These are phyloP conservation scores for Leuctra nigra DNA, from an alignment of 2,888 invertebrate genomes.

Conservation along the genomic window DNA sequence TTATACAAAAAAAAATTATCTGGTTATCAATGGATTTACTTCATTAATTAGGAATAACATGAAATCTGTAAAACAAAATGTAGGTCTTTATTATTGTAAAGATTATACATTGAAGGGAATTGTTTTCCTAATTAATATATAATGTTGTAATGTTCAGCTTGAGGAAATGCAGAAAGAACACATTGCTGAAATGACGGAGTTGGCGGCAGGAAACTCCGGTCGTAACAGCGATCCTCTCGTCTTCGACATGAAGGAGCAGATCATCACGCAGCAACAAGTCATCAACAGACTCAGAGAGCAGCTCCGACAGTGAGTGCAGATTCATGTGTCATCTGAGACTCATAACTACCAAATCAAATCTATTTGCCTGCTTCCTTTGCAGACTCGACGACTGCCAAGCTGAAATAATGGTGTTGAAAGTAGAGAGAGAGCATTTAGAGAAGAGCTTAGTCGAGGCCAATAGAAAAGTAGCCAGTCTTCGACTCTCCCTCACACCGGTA, in stretches of 20 bases:
- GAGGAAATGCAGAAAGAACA: conserved; percentile 41
- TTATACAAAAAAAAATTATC: no score
- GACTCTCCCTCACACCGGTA: conserved; percentile 31
- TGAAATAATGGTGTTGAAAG: conserved; percentile 45
- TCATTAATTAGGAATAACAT: no score
- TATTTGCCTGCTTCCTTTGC: conserved; percentile 4
- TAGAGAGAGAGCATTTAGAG: conserved; percentile 50
- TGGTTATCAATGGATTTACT: no score
- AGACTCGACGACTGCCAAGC: conserved; percentile 38
- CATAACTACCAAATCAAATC: no score
- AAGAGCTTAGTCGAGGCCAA: conserved; percentile 38
- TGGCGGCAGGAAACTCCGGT: conserved; percentile 38
- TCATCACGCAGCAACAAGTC: conserved; percentile 53
- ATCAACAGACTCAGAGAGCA: conserved; percentile 38
- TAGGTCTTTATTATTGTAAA: no score
- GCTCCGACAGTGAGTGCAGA: conserved; percentile 37
- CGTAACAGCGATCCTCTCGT: background rate
- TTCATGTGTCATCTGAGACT: no score
- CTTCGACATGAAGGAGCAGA: conserved; percentile 48
- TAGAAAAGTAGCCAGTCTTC: conserved; percentile 30
- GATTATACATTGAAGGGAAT: no score
- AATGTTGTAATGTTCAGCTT: no score
- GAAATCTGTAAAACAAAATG: no score
- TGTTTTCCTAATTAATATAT: no score
- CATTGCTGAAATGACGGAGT: conserved; percentile 40